phyloP scores from a whole-genome alignment of 1,140 invertebrate species.

The Probaryconus sp. region DNA sequence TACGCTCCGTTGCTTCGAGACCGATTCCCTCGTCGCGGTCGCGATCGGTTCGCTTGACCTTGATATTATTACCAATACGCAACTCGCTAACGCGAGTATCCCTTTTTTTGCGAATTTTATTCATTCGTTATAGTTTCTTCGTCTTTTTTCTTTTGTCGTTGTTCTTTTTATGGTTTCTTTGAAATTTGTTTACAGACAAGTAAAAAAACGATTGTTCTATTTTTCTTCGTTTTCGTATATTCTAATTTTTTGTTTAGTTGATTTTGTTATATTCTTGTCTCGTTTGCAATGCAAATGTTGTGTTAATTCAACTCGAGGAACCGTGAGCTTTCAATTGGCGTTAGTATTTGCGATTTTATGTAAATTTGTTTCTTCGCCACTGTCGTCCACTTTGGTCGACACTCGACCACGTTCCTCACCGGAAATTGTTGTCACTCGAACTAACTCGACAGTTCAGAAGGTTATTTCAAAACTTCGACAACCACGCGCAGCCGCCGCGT shows the following conservation, averaged over 20 bases:
- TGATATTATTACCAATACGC: slow-evolving; percentile 41
- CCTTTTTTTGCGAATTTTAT: neutral
- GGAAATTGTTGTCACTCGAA: slow-evolving; percentile 60
- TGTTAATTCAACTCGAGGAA: neutral
- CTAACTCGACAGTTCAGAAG: slow-evolving; percentile 61
- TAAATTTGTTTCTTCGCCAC: slow-evolving; percentile 42
- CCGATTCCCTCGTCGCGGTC: slow-evolving; percentile 61
- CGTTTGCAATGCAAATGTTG: no score
- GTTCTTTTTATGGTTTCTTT: no score
- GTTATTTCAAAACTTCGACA: slow-evolving; percentile 52
- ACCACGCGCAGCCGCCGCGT: slow-evolving; percentile 36
- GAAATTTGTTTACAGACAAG: no score
- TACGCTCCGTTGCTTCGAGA: slow-evolving; percentile 59
- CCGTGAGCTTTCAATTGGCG: neutral
- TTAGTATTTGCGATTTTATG: slow-evolving; percentile 60
- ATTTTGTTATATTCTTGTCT: neutral
- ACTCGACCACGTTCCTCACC: slow-evolving; percentile 29
- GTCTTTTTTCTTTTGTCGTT: no score
- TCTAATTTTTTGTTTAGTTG: no score
- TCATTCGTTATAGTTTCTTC: no score
- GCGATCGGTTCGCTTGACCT: slow-evolving; percentile 56
- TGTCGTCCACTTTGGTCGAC: slow-evolving; percentile 4
- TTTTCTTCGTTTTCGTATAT: neutral
- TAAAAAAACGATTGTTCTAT: no score
- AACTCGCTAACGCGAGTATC: slow-evolving; percentile 14